These are phyloP conservation scores for Xenopus laevis DNA, from an alignment of 2,113 vertebrate species.

Conservation along the genomic window DNA sequence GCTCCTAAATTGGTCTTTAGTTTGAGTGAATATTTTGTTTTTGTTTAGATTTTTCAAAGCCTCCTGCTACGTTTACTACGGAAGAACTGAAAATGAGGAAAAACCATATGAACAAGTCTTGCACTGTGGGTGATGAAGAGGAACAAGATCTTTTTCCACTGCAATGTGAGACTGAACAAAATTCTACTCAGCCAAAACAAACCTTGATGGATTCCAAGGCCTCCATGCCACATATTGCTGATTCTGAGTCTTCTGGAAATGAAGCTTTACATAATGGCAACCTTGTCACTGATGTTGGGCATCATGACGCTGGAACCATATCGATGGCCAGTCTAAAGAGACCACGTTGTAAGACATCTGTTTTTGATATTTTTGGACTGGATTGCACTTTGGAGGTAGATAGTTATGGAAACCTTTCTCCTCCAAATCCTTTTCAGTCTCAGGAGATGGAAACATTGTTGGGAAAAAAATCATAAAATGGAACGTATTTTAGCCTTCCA, in stretches of 20 bases:
- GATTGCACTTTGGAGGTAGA: constrained; percentile 8
- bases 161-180: neutral
- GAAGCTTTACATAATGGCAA: no score
- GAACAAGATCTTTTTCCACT: no score
- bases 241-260: neutral
- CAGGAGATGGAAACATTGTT: neutral
- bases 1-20: neutral
- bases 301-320: no score
- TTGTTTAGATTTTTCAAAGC: neutral
- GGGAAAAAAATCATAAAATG: no score
- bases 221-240: neutral
- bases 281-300: no score
- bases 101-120: no score
- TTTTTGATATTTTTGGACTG: constrained; percentile 25
- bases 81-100: no score
- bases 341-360: neutral
- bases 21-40: neutral
- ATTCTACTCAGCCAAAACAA: neutral
- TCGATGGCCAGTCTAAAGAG: neutral
- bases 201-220: neutral
- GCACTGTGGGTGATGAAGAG: no score
- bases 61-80: neutral
- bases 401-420: neutral
- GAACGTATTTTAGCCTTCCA: no score
- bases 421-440: constrained; percentile 29